phyloP scores from a whole-genome alignment of 2,113 vertebrate species.

The Dipodomys merriami region DNA sequence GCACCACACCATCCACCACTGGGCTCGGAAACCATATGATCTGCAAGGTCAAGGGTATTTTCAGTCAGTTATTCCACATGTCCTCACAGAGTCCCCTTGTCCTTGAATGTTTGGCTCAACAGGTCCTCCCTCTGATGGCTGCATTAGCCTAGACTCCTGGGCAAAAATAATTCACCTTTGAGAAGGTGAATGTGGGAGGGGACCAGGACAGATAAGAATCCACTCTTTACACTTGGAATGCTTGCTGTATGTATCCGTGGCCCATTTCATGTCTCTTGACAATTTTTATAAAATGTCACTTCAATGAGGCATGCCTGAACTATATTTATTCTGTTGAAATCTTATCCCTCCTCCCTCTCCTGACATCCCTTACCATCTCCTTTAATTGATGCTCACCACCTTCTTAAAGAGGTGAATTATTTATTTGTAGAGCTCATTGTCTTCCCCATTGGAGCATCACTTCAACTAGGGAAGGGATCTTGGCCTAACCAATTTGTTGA shows the following conservation, averaged over 20 bases:
- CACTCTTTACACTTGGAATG: not conserved
- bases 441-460: not conserved
- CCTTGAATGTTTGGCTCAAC: not conserved
- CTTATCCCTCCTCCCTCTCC: not conserved
- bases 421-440: not conserved
- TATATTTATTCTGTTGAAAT: not conserved
- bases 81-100: not conserved
- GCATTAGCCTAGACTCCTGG: not conserved
- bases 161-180: not conserved
- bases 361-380: not conserved
- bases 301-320: not conserved
- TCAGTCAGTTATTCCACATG: not conserved
- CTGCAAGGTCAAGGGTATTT: slow-evolving; percentile 56
- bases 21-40: slow-evolving; percentile 70
- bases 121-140: not conserved
- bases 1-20: slow-evolving; percentile 86
- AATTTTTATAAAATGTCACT: slow-evolving; percentile 20
- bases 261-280: not conserved
- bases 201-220: not conserved
- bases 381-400: not conserved
- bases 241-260: not conserved
- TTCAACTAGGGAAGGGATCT: not conserved
- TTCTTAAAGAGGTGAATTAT: not conserved
- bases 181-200: not conserved
- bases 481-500: not conserved